Conservation (phyloP, 2,797 vertebrate genomes). For the Dromococcyx pavoninus region DNA sequence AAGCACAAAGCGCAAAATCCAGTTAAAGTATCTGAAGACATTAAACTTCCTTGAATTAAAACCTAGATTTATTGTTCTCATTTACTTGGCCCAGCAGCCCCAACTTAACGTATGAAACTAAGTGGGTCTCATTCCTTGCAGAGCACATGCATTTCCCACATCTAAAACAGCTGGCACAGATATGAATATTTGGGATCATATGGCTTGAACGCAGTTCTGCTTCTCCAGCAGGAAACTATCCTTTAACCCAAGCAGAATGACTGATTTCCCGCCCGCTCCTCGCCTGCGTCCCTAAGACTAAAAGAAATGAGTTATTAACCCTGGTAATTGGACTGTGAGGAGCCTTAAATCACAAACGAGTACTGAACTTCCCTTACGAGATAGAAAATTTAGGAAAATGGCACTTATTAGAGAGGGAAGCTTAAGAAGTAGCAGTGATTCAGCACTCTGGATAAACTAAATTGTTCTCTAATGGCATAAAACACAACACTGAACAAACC, state of each 20-base stretch:
- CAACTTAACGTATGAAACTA: not conserved
- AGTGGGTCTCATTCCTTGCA: slow-evolving; percentile 47
- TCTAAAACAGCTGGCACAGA: slow-evolving; percentile 59
- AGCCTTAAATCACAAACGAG: not conserved
- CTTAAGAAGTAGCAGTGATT: not conserved
- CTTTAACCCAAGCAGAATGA: slow-evolving; percentile 12
- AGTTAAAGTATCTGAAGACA: slow-evolving; percentile 37
- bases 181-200: slow-evolving; percentile 29
- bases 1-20: no score
- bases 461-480: not conserved
- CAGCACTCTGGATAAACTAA: not conserved
- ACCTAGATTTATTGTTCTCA: slow-evolving; percentile 30
- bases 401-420: not conserved
- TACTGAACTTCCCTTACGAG: not conserved
- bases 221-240: slow-evolving; percentile 61
- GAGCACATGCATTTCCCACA: slow-evolving; percentile 51
- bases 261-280: slow-evolving; percentile 1
- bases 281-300: not conserved
- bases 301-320: not conserved
- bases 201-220: slow-evolving; percentile 12
- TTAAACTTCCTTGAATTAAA: slow-evolving; percentile 18
- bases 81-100: slow-evolving; percentile 29
- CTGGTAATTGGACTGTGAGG: not conserved
- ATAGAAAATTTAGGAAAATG: not conserved
- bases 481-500: not conserved